Conservation (phyloP, 2,888 invertebrate species). For the Spatulosminthurus flaviceps region DNA sequence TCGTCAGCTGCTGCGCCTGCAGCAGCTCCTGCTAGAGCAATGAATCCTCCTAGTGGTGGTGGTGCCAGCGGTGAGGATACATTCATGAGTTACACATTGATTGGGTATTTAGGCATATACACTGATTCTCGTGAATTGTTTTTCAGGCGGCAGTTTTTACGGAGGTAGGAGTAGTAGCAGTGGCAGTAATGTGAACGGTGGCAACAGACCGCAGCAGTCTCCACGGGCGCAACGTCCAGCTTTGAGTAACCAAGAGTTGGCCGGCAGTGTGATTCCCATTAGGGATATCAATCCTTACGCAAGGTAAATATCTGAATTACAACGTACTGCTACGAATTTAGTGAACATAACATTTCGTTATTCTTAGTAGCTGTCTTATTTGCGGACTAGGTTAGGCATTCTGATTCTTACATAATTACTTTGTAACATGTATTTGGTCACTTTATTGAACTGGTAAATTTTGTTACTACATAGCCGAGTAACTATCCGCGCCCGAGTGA, state of each 20-base stretch:
- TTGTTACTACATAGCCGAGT: constrained; percentile 75
- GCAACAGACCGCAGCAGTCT: not conserved
- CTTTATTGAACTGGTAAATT: not conserved
- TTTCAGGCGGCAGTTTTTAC: constrained; percentile 19
- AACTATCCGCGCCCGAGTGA: constrained; percentile 90
- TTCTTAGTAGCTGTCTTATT: too few species aligned
- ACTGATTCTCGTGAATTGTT: not conserved
- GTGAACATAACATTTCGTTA: too few species aligned
- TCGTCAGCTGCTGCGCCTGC: not conserved
- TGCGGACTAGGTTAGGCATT: too few species aligned
- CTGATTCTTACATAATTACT: too few species aligned
- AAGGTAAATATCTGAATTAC: constrained; percentile 69
- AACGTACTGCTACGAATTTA: not conserved
- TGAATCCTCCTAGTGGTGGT: not conserved
- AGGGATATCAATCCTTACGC: constrained; percentile 90
- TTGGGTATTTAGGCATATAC: not conserved
- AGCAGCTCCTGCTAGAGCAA: not conserved
- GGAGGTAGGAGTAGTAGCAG: not conserved
- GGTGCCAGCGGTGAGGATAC: too few species aligned
- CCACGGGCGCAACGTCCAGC: not conserved
- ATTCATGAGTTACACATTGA: not conserved
- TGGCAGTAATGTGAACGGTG: not conserved
- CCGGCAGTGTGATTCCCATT: constrained; percentile 76
- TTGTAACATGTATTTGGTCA: too few species aligned
- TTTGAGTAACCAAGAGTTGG: not conserved